phyloP scores from a whole-genome alignment of 2,888 invertebrate species.

The Bruchidius siliquastri region DNA sequence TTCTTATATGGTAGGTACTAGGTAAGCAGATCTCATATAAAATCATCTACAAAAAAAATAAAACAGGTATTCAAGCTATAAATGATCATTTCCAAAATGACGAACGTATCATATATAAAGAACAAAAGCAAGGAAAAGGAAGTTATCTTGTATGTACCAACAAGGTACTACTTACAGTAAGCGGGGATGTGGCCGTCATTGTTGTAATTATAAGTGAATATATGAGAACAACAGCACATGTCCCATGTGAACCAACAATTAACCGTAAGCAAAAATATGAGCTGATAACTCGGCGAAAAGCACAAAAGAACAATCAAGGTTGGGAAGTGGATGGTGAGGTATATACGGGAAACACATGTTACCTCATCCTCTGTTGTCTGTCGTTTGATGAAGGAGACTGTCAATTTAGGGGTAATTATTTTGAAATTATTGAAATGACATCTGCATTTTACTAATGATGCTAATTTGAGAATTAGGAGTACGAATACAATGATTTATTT shows the following conservation, averaged over 20 bases:
- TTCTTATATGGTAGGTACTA: too few relatives aligned
- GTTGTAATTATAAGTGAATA: background rate
- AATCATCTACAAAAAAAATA: background rate
- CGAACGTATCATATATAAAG: background rate
- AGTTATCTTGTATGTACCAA: background rate
- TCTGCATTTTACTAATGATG: background rate
- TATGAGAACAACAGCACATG: background rate
- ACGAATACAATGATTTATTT: too few relatives aligned
- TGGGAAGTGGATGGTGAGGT: conserved; percentile 7
- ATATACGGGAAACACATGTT: background rate
- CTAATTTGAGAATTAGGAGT: background rate
- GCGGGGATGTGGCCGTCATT: background rate
- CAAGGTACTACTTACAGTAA: background rate
- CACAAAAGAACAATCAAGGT: conserved; percentile 18
- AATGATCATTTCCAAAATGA: background rate
- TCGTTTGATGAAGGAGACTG: background rate
- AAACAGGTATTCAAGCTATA: background rate
- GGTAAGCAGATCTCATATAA: background rate
- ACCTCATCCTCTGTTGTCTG: background rate
- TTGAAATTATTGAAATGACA: background rate
- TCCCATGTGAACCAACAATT: conserved; percentile 2
- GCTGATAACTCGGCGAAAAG: conserved; percentile 2
- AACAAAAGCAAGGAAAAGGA: background rate
- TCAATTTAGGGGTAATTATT: background rate
- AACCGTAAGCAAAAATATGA: background rate